These are phyloP conservation scores for Tiliacea citrago DNA, from an alignment of 2,888 invertebrate species.

Conservation along the genomic window DNA sequence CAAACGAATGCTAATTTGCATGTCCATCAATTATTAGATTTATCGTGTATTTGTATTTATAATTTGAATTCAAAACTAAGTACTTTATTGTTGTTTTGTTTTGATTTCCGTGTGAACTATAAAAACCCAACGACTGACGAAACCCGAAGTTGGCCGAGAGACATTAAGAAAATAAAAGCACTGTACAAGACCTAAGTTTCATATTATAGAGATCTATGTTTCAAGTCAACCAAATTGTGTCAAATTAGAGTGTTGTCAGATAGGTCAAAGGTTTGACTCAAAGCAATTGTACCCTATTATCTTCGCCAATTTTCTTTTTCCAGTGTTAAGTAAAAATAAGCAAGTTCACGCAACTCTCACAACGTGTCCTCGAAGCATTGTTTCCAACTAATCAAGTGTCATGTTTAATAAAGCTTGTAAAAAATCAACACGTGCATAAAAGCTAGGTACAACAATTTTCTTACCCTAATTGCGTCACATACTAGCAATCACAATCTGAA, in stretches of 20 bases:
- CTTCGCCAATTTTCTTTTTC: background rate
- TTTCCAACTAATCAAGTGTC: background rate
- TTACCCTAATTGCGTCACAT: too few species aligned
- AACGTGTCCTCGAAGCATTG: background rate
- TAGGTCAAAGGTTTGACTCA: background rate
- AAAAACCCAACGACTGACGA: too few species aligned
- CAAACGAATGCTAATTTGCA: too few species aligned
- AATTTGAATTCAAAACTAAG: too few species aligned
- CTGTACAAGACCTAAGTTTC: background rate
- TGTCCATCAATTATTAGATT: too few species aligned
- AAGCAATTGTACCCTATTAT: background rate
- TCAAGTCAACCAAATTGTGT: background rate
- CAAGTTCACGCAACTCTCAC: background rate
- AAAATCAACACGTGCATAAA: background rate
- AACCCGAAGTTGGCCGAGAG: too few species aligned
- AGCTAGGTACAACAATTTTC: background rate
- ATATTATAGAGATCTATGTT: background rate
- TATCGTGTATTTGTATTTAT: too few species aligned
- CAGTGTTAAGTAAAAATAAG: background rate
- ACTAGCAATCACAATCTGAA: too few species aligned
- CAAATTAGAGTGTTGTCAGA: background rate
- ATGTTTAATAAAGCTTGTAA: background rate
- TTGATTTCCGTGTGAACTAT: too few species aligned
- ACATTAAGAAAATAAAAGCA: too few species aligned
- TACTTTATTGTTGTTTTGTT: too few species aligned